Conservation (phyloP, 2,113 vertebrate species). For the Tetraodon nigroviridis region DNA sequence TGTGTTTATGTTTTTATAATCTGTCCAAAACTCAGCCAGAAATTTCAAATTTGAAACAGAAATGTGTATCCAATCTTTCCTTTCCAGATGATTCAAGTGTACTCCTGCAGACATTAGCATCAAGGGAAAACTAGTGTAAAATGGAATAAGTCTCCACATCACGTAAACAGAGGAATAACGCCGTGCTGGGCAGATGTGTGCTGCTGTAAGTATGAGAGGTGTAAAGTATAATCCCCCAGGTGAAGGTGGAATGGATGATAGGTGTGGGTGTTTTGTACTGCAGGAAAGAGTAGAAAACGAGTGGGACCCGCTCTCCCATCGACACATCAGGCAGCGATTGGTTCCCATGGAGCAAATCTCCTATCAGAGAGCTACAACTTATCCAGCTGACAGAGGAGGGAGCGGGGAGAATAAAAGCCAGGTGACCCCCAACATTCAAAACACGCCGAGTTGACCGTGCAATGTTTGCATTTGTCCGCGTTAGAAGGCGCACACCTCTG, state of each 20-base stretch:
- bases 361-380: constrained; percentile 54
- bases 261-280: constrained; percentile 66
- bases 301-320: constrained; percentile 48
- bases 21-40: too few relatives aligned
- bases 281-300: constrained; percentile 46
- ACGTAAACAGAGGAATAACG: constrained; percentile 25
- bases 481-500: constrained; percentile 23
- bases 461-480: constrained; percentile 2
- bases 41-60: too few relatives aligned
- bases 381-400: constrained; percentile 40
- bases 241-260: constrained; percentile 61
- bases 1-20: too few relatives aligned
- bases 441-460: constrained; percentile 26
- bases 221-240: constrained; percentile 58
- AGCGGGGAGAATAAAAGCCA: constrained; percentile 47
- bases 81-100: too few relatives aligned
- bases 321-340: constrained; percentile 53
- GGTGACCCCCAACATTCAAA: constrained; percentile 57
- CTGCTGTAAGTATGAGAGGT: constrained; percentile 37
- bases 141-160: neutral
- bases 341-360: constrained; percentile 53
- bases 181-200: constrained; percentile 21
- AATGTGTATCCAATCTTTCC: too few relatives aligned
- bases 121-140: too few relatives aligned
- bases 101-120: too few relatives aligned